Base-by-base conservation (phyloP, 2,888 invertebrate species). In the Diaphora mendica region DNA sequence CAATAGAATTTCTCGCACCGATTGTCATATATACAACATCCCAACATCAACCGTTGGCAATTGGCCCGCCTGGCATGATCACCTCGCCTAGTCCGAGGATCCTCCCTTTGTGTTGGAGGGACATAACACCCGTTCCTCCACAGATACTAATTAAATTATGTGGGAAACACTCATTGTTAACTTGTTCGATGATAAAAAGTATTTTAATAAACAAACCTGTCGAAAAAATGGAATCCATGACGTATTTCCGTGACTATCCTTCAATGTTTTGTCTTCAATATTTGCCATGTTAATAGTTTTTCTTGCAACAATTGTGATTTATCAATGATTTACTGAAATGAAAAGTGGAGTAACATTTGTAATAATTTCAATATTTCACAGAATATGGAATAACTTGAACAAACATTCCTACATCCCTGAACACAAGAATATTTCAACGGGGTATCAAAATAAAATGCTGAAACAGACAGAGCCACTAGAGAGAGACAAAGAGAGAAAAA, bases 161-260 rank as follows among this genome's bases (percentile, higher is more conserved):
- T 33, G 33, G 33, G 33, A 33, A 33, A 33, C 33, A 33, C 33
- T n/a, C n/a, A n/a, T n/a, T n/a, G 33, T 26, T 0, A 30, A 26
- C 17, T 30, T 7, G 5, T 5, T 26, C 30, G 7, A 62, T 30
- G 62, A 30, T 17, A 30, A 26, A 62, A 13, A 33, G 13, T 1
- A 33, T 11, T 33, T 23, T 17, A 48, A 23, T 33, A 55, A 55
- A 55, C 33, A 23, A 55, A 68, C 68, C 55, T 68, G 68, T 68
- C 55, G 13, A n/a, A 51, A 68, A 20, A 68, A 68, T 55, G 68
- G 35, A 17, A 23, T n/a, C 55, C 51, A 68, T 13, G 51, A 68
- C n/a, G 2, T 26, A 17, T 55, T 39, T 13, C 0, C 55, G n/a
- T 48, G 35, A 39, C 8, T 55, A 35, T 55, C 35, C 13, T 68